phyloP scores from a whole-genome alignment of 2,888 invertebrate genomes.

The Synergus laeviventris region DNA sequence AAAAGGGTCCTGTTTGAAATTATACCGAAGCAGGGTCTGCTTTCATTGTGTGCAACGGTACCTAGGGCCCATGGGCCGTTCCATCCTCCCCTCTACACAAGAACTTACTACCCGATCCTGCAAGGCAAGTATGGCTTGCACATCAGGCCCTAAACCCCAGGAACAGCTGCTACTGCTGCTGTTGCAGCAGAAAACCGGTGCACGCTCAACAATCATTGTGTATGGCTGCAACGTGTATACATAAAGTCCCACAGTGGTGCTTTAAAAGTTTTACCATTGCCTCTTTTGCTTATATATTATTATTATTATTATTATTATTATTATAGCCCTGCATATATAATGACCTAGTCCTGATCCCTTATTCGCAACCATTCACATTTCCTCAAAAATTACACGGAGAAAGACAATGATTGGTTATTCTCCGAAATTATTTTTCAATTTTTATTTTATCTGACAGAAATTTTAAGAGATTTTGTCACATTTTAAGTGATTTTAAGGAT shows the following conservation, averaged over 20 bases:
- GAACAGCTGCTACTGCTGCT: slow-evolving; percentile 61
- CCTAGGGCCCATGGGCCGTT: slow-evolving; percentile 33
- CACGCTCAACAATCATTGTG: slow-evolving; percentile 70
- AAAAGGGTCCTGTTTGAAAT: slow-evolving; percentile 24
- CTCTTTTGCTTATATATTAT: too few species aligned
- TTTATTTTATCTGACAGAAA: too few species aligned
- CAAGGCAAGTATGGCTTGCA: slow-evolving; percentile 24
- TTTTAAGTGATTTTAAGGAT: neutral
- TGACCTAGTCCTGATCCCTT: neutral
- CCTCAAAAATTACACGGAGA: too few species aligned
- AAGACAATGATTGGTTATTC: too few species aligned
- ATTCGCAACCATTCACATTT: neutral
- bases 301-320: too few species aligned
- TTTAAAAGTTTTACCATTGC: too few species aligned
- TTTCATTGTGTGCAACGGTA: slow-evolving; percentile 39
- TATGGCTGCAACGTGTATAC: slow-evolving; percentile 51
- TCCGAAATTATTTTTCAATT: too few species aligned
- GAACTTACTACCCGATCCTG: slow-evolving; percentile 29
- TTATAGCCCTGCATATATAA: too few species aligned
- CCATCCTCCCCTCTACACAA: slow-evolving; percentile 44
- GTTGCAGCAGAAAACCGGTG: slow-evolving; percentile 68
- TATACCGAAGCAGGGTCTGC: slow-evolving; percentile 28
- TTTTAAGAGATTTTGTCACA: too few species aligned
- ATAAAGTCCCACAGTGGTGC: slow-evolving; percentile 46
- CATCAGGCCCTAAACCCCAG: slow-evolving; percentile 61